Evolutionary conservation across 2,797 vertebrate genomes (phyloP), one percentile per base, ranked within the genome.

Genomic region (Ceryle rudis): DNA sequence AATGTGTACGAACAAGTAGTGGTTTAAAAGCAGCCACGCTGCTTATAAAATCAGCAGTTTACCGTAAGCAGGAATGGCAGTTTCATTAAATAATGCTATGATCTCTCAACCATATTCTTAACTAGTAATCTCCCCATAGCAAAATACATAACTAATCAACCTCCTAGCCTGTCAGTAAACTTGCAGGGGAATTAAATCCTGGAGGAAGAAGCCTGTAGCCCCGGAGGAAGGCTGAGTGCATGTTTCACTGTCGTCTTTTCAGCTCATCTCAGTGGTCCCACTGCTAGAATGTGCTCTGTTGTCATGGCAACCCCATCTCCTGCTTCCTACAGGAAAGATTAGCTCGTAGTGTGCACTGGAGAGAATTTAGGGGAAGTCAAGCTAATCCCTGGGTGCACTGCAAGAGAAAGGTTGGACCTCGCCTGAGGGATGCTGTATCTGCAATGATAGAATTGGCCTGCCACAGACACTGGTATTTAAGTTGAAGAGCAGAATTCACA

Each of bases 301-400:
- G 98, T 98, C 98, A 98, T 98, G 97, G 98, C 98, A 98, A 98
- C 98, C 96, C 97, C 98, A 98, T 98, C 98, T 98, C 98, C 98
- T 98, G 98, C 98, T 98, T 98, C 98, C 98, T 98, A 97, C 97
- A 98, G 98, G 98, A 98, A 98, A 98, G 98, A 98, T 98, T 98
- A 98, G 98, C 98, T 98, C 98, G 97, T 97, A 98, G 97, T 98
- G 98, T 98, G 98, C 98, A 98, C 97, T 97, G 97, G 98, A 98
- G 98, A 98, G 98, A 98, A 98, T 98, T 98, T 98, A 98, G 98
- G 98, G 98, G 98, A 98, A 98, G 98, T 98, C 98, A 98, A 97
- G 97, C 97, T 98, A 98, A 98, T 98, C 98, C 98, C 98, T 98
- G 98, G 98, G 98, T 98, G 97, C 98, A 97, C 97, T 98, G 98